phyloP scores from a whole-genome alignment of 2,888 invertebrate species.

The Drosophila leonis region DNA sequence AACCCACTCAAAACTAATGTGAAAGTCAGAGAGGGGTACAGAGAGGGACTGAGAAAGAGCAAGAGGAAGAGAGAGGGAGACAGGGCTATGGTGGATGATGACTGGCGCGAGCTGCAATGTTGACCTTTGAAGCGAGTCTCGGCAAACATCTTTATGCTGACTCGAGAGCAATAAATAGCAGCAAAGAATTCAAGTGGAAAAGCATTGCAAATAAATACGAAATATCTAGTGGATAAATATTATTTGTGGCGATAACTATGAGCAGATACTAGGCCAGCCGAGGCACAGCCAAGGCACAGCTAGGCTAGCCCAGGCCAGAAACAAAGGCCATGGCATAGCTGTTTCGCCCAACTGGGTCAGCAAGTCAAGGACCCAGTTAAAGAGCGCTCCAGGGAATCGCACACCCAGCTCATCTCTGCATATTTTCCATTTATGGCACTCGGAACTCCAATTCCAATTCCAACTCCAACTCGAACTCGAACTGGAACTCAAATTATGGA shows the following conservation, averaged over 20 bases:
- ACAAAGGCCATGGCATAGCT: slow-evolving; percentile 54
- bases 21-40: slow-evolving; percentile 57
- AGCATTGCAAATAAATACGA: slow-evolving; percentile 73
- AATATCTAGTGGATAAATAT: slow-evolving; percentile 65
- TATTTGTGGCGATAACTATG: slow-evolving; percentile 62
- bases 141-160: slow-evolving; percentile 68
- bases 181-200: slow-evolving; percentile 64
- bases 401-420: slow-evolving; percentile 14
- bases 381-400: slow-evolving; percentile 57
- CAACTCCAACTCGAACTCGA: slow-evolving; percentile 7
- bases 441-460: slow-evolving; percentile 1
- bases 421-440: slow-evolving; percentile 50
- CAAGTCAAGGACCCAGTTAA: slow-evolving; percentile 75
- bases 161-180: slow-evolving; percentile 72
- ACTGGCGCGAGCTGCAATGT: slow-evolving; percentile 70
- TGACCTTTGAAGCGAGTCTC: slow-evolving; percentile 71
- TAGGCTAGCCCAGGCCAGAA: slow-evolving; percentile 34
- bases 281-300: slow-evolving; percentile 17
- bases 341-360: slow-evolving; percentile 71
- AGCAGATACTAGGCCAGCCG: slow-evolving; percentile 15
- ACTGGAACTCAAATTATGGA: slow-evolving; percentile 56
- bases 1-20: slow-evolving; percentile 73
- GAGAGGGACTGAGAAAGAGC: not conserved
- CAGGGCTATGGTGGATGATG: slow-evolving; percentile 41
- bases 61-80: not conserved